Base-by-base conservation (phyloP, 2,888 invertebrate species). In the Tromatobia lineatoria region DNA sequence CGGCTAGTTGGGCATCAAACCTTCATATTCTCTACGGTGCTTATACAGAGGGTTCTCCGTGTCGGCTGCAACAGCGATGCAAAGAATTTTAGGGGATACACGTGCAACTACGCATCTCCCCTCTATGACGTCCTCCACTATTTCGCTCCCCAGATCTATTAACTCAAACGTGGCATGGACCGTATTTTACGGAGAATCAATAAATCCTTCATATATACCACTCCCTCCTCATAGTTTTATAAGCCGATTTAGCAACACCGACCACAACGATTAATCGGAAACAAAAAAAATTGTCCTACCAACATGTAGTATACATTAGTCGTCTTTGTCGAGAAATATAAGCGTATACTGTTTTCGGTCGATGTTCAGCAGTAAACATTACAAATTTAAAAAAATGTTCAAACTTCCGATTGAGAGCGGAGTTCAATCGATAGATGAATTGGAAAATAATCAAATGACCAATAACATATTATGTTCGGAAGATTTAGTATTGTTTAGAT, bases 1-100 rank as follows among this genome's bases (percentile, higher is more conserved):
- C 91, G 93, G 93, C 93, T 93, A 93, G 93, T 93, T 93, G 93
- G 90, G 91, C 92, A 92, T 91, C 91, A 91, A 91, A 91, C 90
- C 91, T 89, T 88, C 91, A 91, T 91, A 92, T 92, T 91, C 91
- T 91, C 90, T 88, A 88, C 88, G 85, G 84, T 81, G 81, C 85
- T 78, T 80, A 81, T 84, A 66, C 67, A 74, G 74, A 80, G 86
- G 87, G 83, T 85, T 81, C 86, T 66, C 79, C 86, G 78, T 87
- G 88, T 86, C 86, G 87, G 84, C 87, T 82, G 91, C 89, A 88
- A 89, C 88, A 88, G 89, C 88, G 89, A 92, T 91, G 91, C 91
- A 91, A 92, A 91, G 91, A 90, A 92, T 92, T 90, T 88, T 85
- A 87, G 87, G 59, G 89, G 89, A 90, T 92, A 91, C 93, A 93